Percentiles rank a stretch among this genome's conserved stretches.
Conservation (phyloP, 2,888 invertebrate genomes). For the Maniola hyperantus region DNA sequence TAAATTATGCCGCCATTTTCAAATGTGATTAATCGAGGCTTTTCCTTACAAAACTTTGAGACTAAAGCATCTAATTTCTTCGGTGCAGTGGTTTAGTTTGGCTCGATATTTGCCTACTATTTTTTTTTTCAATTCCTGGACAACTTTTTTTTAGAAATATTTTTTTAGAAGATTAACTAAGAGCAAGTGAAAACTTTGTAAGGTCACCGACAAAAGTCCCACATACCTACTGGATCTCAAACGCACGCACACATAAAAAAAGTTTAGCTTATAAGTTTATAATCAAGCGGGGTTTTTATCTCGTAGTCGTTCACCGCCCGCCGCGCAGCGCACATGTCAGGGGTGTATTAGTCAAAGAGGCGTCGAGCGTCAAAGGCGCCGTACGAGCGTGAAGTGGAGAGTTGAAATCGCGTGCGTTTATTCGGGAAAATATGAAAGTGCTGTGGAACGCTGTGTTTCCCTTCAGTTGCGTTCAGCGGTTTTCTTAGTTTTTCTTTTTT, state of each 20-base stretch:
- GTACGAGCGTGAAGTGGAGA: constrained; percentile 58
- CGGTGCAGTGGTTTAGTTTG: too few relatives aligned
- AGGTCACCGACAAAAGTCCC: constrained; percentile 73
- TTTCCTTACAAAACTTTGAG: too few relatives aligned
- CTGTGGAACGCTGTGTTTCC: constrained; percentile 72
- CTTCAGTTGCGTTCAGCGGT: constrained; percentile 63
- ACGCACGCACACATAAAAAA: constrained; percentile 75
- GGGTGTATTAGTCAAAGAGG: constrained; percentile 53
- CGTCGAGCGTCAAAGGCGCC: constrained; percentile 58
- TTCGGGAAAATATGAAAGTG: constrained; percentile 78
- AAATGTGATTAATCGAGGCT: too few relatives aligned
- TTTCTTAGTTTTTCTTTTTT: constrained; percentile 55
- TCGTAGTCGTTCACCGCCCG: constrained; percentile 78
- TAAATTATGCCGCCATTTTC: too few relatives aligned
- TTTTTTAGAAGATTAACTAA: constrained; percentile 2
- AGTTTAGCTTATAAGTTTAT: constrained; percentile 82
- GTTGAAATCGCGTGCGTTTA: constrained; percentile 59
- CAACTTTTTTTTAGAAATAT: background rate
- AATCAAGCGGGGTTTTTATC: constrained; percentile 82
- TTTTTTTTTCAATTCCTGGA: background rate
- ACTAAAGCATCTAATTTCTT: too few relatives aligned
- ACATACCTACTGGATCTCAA: constrained; percentile 63
- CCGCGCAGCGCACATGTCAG: constrained; percentile 74
- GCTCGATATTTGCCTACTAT: too few relatives aligned
- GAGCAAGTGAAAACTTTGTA: constrained; percentile 71